Base-by-base conservation (phyloP, 2,797 vertebrate species). In the Malurus splendens region DNA sequence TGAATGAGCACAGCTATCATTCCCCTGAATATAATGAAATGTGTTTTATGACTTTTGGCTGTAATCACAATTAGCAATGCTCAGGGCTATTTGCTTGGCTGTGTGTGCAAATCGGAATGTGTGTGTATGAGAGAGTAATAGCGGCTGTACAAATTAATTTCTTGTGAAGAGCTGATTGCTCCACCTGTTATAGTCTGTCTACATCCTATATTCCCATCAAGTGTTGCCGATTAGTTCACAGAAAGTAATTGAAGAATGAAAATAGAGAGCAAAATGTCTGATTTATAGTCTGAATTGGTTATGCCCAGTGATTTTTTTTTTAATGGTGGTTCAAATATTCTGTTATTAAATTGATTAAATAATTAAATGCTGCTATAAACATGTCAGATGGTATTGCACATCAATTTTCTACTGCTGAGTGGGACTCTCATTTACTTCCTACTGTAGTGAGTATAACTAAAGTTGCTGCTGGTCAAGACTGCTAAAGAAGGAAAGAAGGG, bases 281-380 rank as follows among this genome's bases (percentile, higher is more conserved):
- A 96, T 94, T 94, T 96, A 94, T 94, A 89, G 90, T 84, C 73
- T 79, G 91, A 90, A 90, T 95, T 96, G 89, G 93, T 93, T 95
- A 93, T 96, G 90, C 90, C 80, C 77, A 73, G 62, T 94, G 93
- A 95, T 94, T 96, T 97, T 76, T 81, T 83, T 89, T 95, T 94
- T 76, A 65, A 94, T 89, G 70, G 61, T 93, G 61, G 86, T 91
- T 97, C 95, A 96, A 95, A 94, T 94, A 95, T 96, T 96, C 94
- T 93, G 87, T 92, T 95, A 96, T 96, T 95, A 95, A 93, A 96
- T 96, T 90, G 93, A 94, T 96, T 95, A 96, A 96, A 94, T 96
- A 96, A 97, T 97, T 97, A 97, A 97, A 94, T 94, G 76, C 68
- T 81, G 73, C 88, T 95, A 90, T 91, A 96, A 94, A 96, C 67